Base-by-base conservation (phyloP, 2,888 invertebrate species). In the Melanophora roralis region DNA sequence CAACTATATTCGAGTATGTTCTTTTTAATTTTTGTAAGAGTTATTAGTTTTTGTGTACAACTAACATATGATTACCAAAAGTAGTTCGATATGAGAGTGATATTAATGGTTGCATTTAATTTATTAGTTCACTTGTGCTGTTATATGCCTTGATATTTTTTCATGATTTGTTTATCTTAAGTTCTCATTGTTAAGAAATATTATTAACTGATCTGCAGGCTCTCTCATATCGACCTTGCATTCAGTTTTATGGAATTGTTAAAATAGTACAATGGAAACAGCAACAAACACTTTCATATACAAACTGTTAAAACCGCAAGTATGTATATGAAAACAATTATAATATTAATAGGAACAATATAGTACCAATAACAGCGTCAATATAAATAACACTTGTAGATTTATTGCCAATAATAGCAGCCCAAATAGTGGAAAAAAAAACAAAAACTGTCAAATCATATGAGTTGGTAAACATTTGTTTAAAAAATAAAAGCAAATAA, bases 151-250 rank as follows among this genome's bases (percentile, higher is more conserved):
- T 11, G 38, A 3, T 32, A 27, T 12, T 19, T 23, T 32, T 16
- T 21, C 53, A 36, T 23, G 11, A 53, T 36, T 12, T 34, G 57
- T 16, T 73, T 57, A 65, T 60, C 55, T 78, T 74, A 78, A 81
- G 81, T 78, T 82, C 81, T 73, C 78, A 47, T 71, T 34, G 67
- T 59, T 36, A 23, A 65, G 68, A 72, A 60, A 78, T 71, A 62
- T 81, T 81, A 65, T 71, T 74, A 81, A 71, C 82, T 81, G 81
- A 81, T 78, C 81, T 81, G 78, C n/a, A n/a, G n/a, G n/a, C 65
- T 73, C 65, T 65, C 68, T 53, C 59, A 64, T 76, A 43, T 43
- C 71, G 78, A 82, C 82, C 82, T 82, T 82, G 76, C 73, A 67
- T 68, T 74, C 71, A 72, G 69, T 67, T 73, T 72, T 78, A 34